Base-by-base conservation (phyloP, 1,140 invertebrate genomes). In the Holcopasites calliopsidis region DNA sequence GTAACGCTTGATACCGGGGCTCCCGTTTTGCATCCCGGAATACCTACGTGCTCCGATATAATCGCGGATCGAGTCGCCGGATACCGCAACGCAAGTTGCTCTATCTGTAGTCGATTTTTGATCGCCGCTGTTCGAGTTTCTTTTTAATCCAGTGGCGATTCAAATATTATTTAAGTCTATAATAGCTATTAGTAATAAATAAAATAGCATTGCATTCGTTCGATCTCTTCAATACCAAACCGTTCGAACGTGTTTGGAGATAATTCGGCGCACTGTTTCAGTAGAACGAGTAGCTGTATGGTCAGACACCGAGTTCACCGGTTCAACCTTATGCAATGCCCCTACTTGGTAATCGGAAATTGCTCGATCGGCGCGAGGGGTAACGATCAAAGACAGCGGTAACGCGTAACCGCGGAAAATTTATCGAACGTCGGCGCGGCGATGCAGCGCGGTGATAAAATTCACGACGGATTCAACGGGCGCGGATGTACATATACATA, bases 51-150 rank as follows among this genome's bases (percentile, higher is more conserved):
- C 54, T 3, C 68, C 76, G 81, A 83, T 83, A 83, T 54, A 70
- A 83, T 83, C 81, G 76, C 54, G 81, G 62, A 83, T 78, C 54
- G 66, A 79, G 65, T 75, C 70, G 47, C 76, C 61, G 79, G 81
- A 82, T 82, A 83, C 69, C 18, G 23, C 8, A 70, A 47, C 76
- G 40, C n/a, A 47, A 76, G 28, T 47, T 68, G 49, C 31, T 44
- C 49, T 61, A 70, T 54, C 74, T 38, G 40, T n/a, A 33, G 42
- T 40, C 40, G 47, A 76, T 61, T 70, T 62, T 62, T 42, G 40
- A 10, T 44, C 18, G 42, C n/a, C n/a, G n/a, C n/a, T n/a, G n/a
- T n/a, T n/a, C n/a, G n/a, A n/a, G n/a, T n/a, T n/a, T n/a, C n/a
- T n/a, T n/a, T n/a, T n/a, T n/a, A n/a, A n/a, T n/a, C n/a, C n/a